Percentiles rank a stretch among this genome's conserved stretches.
phyloP scores from a whole-genome alignment of 2,113 vertebrate species.

The Reinhardtius hippoglossoides region DNA sequence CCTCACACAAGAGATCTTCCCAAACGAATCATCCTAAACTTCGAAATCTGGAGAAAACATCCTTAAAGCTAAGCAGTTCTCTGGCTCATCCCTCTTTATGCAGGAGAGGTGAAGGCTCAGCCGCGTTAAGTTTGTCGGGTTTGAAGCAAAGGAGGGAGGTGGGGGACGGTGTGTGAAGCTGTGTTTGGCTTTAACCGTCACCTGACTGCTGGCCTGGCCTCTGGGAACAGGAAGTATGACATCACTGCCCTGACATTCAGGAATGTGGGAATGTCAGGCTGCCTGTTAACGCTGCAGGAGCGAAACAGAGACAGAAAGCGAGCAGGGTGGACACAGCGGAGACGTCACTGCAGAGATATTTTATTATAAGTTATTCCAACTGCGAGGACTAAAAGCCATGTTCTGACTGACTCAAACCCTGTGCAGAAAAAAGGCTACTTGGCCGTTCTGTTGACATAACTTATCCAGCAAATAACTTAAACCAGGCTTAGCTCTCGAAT shows the following conservation, averaged over 20 bases:
- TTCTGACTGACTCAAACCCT: not conserved
- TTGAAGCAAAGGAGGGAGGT: not conserved
- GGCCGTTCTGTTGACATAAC: not conserved
- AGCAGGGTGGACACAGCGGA: slow-evolving; percentile 35
- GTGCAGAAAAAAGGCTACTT: not conserved
- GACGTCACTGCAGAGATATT: slow-evolving; percentile 19
- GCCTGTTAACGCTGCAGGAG: slow-evolving; percentile 59
- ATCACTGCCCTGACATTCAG: slow-evolving; percentile 78
- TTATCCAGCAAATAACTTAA: not conserved
- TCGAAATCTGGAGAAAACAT: slow-evolving; percentile 50
- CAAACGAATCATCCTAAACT: slow-evolving; percentile 51
- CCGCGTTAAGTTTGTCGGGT: slow-evolving; percentile 3
- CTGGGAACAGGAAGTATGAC: slow-evolving; percentile 81
- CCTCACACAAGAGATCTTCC: slow-evolving; percentile 26
- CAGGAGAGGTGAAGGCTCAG: slow-evolving; percentile 11
- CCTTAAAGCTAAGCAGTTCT: slow-evolving; percentile 32
- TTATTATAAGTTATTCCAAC: slow-evolving; percentile 13
- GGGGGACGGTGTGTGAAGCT: slow-evolving; percentile 27
- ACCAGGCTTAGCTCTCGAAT: not conserved
- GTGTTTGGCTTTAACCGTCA: slow-evolving; percentile 64
- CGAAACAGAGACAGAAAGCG: slow-evolving; percentile 25
- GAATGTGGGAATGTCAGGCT: slow-evolving; percentile 79
- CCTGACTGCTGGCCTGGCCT: slow-evolving; percentile 68
- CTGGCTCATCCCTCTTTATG: slow-evolving; percentile 30
- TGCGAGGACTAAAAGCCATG: not conserved